Base-by-base conservation (phyloP, 2,797 vertebrate species). In the Anabacerthia variegaticeps region DNA sequence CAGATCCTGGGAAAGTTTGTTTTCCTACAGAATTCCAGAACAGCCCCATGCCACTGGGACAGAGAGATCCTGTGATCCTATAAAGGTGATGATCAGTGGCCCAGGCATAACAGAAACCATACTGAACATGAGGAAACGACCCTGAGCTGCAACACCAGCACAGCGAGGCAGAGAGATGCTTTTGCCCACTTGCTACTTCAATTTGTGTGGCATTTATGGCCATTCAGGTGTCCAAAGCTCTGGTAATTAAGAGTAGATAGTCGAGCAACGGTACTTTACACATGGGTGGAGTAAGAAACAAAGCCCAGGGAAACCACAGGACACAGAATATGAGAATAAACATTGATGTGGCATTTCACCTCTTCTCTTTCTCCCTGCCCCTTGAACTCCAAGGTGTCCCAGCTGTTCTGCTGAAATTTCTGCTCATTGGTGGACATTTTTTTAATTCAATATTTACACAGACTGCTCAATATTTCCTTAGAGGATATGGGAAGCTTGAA, bases 111-210 rank as follows among this genome's bases (percentile, higher is more conserved):
- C 7, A 37, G 22, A 30, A 82, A 44, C 54, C 34, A 21, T 2
- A 8, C 2, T n/a, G 49, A 63, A 46, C 6, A 76, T 2, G 15
- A 84, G 27, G 37, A 80, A 52, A 41, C 74, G 37, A 61, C 30
- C 41, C 41, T 30, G 44, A 63, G 61, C 51, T 81, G 72, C 27
- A 67, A 85, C 83, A 56, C 16, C 34, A 74, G 37, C 34, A 8
- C 1, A 39, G 23, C 0, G 0, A 68, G 59, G n/a, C 61, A 67
- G 48, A 5, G 23, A 4, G 26, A 44, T 15, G 41, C 24, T 48
- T 95, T 65, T 83, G 37, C 6, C 22, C 46, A 51, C 54, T 62
- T 79, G 24, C 30, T 77, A 43, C 52, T 76, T 73, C 39, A 36
- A 71, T 49, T 88, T 83, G 59, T 37, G 18, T 56, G 24, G 56